Evolutionary conservation across 2,113 vertebrate species (phyloP).

Genomic region (Gobiocypris rarus): DNA sequence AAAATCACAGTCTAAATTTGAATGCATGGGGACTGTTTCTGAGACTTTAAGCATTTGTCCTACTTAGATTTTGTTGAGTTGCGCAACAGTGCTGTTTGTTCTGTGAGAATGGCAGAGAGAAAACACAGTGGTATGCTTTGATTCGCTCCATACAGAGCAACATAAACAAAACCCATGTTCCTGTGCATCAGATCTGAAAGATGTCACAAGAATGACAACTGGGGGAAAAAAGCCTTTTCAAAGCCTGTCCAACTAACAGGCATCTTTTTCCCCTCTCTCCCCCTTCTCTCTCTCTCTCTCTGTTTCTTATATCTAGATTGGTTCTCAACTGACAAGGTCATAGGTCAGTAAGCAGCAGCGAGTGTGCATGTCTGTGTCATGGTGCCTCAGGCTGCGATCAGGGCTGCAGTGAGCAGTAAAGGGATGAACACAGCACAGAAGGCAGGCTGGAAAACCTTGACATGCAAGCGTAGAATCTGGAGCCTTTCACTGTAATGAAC

Average conservation of each 20-base stretch:
- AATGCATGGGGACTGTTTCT: not conserved
- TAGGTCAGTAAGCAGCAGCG: constrained; percentile 46
- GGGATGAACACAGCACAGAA: not conserved
- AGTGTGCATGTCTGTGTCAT: constrained; percentile 25
- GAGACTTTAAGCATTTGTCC: not conserved
- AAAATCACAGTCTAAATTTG: not conserved
- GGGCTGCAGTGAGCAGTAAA: constrained; percentile 31
- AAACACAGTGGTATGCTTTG: constrained; percentile 16
- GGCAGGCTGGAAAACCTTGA: constrained; percentile 41
- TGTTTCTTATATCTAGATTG: constrained; percentile 17
- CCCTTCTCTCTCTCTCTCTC: not conserved
- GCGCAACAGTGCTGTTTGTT: not conserved
- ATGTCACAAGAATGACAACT: constrained; percentile 7
- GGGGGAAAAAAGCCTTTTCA: not conserved
- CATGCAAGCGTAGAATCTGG: constrained; percentile 11
- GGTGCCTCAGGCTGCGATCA: constrained; percentile 39
- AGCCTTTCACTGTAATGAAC: constrained; percentile 30
- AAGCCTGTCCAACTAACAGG: constrained; percentile 29
- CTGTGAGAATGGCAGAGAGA: not conserved
- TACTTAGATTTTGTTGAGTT: constrained; percentile 19
- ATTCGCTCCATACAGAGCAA: constrained; percentile 16
- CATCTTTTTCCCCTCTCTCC: not conserved
- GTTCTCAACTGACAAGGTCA: constrained; percentile 48
- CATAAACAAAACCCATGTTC: constrained; percentile 22
- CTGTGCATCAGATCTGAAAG: not conserved